Conservation (phyloP, 2,797 vertebrate species). For the Gastrophryne carolinensis region DNA sequence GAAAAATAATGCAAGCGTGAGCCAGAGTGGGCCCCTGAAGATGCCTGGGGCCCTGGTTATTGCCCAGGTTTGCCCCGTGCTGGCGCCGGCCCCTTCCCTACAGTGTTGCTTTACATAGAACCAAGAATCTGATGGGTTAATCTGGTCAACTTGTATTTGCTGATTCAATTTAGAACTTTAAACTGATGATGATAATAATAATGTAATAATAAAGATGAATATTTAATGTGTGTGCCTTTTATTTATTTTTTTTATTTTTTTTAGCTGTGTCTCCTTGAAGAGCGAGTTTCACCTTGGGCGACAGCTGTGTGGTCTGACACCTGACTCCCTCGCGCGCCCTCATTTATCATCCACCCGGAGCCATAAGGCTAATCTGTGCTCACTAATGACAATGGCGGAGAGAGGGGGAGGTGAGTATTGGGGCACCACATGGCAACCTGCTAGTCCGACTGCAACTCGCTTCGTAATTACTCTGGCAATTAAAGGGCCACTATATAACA, state of each 20-base stretch:
- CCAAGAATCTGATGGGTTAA: too few relatives aligned
- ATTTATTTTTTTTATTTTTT: neutral
- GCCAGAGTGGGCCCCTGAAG: too few relatives aligned
- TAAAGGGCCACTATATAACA: neutral
- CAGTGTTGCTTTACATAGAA: too few relatives aligned
- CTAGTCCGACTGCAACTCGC: neutral
- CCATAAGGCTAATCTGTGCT: conserved; percentile 11
- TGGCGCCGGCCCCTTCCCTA: too few relatives aligned
- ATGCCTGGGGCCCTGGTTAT: too few relatives aligned
- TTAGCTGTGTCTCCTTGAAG: neutral
- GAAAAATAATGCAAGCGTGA: too few relatives aligned
- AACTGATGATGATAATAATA: too few relatives aligned
- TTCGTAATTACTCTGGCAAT: neutral
- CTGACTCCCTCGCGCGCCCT: conserved; percentile 3
- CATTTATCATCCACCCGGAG: neutral
- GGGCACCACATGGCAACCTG: neutral
- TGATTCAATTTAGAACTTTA: too few relatives aligned
- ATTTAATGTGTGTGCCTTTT: neutral
- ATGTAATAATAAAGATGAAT: too few relatives aligned
- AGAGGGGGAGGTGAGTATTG: neutral
- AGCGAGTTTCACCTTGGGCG: neutral
- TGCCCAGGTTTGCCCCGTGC: too few relatives aligned
- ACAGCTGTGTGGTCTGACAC: neutral
- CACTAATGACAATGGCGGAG: neutral
- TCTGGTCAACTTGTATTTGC: too few relatives aligned